These are phyloP conservation scores for Penaeus chinensis DNA, from an alignment of 1,140 invertebrate genomes.

Conservation along the genomic window DNA sequence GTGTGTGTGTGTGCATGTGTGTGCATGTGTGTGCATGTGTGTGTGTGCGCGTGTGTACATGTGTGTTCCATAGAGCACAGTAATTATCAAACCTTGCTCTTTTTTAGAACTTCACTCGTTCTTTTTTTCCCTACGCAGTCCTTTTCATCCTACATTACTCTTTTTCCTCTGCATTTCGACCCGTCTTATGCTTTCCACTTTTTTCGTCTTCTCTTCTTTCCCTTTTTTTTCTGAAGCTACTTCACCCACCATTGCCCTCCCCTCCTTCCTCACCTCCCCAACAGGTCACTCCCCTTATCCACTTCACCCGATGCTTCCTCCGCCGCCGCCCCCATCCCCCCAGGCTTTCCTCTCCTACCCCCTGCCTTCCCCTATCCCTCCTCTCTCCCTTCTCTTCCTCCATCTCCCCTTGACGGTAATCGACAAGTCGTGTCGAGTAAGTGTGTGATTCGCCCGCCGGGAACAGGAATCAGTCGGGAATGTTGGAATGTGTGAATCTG, in stretches of 20 bases:
- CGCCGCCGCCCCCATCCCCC: neutral
- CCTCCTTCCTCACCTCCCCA: neutral
- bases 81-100: neutral
- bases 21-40: too few species aligned
- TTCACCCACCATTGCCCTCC: neutral
- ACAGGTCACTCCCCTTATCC: neutral
- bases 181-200: neutral
- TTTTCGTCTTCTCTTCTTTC: neutral
- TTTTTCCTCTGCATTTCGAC: neutral
- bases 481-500: conserved; percentile 59
- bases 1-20: too few species aligned
- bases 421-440: conserved; percentile 52
- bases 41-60: neutral
- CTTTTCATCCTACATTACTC: neutral
- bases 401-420: conserved; percentile 44
- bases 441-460: conserved; percentile 53
- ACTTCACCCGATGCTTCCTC: neutral
- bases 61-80: neutral
- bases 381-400: neutral
- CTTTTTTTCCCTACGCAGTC: neutral
- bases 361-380: neutral
- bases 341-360: neutral
- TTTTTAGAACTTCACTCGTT: neutral
- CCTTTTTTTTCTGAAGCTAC: too few species aligned
- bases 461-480: conserved; percentile 58